These are phyloP conservation scores for Netelia fuscicornis DNA, from an alignment of 2,888 invertebrate genomes.

Conservation along the genomic window DNA sequence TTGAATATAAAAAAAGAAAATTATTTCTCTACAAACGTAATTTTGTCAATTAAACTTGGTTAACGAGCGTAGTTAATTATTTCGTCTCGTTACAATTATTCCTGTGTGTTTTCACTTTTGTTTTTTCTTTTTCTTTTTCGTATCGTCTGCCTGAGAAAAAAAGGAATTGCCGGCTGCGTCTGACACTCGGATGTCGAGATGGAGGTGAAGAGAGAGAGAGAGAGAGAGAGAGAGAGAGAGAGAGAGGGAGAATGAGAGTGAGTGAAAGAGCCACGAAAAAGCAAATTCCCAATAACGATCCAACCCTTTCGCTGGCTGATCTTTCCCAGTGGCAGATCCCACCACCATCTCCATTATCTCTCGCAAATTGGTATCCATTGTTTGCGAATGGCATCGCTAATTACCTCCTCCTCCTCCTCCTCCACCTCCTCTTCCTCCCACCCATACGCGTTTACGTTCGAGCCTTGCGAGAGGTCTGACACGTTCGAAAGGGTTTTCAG, in stretches of 20 bases:
- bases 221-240: background rate
- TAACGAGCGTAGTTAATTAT: background rate
- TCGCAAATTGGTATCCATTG: conserved; percentile 56
- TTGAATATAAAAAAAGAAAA: background rate
- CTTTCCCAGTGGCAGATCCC: conserved; percentile 11
- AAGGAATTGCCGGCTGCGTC: conserved; percentile 49
- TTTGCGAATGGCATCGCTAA: conserved; percentile 50
- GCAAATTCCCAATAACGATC: conserved; percentile 17
- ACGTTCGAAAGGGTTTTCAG: conserved; percentile 75
- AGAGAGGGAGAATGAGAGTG: background rate
- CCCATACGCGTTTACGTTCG: conserved; percentile 13
- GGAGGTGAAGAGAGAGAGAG: background rate
- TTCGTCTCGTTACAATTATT: background rate
- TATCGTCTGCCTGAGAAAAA: background rate
- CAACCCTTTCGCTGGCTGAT: conserved; percentile 14
- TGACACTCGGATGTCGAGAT: conserved; percentile 53
- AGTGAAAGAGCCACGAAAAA: background rate
- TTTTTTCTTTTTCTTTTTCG: background rate
- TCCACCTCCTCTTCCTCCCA: conserved; percentile 47
- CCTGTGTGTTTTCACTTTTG: background rate
- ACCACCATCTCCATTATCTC: conserved; percentile 29
- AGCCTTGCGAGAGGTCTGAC: conserved; percentile 63
- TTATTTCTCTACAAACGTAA: background rate
- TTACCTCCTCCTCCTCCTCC: conserved; percentile 53
- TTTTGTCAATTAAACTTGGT: background rate